Evolutionary conservation across 2,888 invertebrate genomes (phyloP).

Genomic region (Rhagophthalmus giganteus): DNA sequence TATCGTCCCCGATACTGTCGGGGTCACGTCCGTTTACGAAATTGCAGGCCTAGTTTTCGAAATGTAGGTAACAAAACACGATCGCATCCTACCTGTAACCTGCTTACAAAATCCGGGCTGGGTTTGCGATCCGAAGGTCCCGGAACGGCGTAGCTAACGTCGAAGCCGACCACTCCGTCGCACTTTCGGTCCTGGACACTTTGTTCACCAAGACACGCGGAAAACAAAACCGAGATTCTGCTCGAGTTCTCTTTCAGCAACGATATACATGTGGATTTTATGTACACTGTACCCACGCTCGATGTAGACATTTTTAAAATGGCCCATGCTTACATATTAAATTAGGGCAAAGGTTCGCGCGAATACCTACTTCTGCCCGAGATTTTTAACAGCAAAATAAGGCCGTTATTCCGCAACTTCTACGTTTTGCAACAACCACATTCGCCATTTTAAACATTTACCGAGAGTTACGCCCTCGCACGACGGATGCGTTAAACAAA

Average conservation of each 20-base stretch:
- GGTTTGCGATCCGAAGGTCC: slow-evolving; percentile 46
- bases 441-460: slow-evolving; percentile 22
- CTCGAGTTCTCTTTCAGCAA: slow-evolving; percentile 50
- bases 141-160: slow-evolving; percentile 47
- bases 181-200: slow-evolving; percentile 30
- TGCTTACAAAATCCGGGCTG: slow-evolving; percentile 51
- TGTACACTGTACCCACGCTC: slow-evolving; percentile 50
- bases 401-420: not conserved
- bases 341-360: slow-evolving; percentile 9
- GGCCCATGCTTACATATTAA: slow-evolving; percentile 44
- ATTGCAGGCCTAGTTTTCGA: slow-evolving; percentile 29
- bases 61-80: slow-evolving; percentile 22
- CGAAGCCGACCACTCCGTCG: slow-evolving; percentile 45
- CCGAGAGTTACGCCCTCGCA: slow-evolving; percentile 7
- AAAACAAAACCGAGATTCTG: slow-evolving; percentile 52
- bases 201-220: slow-evolving; percentile 50
- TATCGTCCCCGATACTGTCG: slow-evolving; percentile 41
- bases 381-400: not conserved
- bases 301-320: slow-evolving; percentile 46
- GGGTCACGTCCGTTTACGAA: slow-evolving; percentile 48
- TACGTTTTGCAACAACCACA: slow-evolving; percentile 14
- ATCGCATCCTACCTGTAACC: slow-evolving; percentile 50
- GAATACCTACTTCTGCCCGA: not conserved
- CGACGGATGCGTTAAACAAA: not conserved
- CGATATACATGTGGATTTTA: slow-evolving; percentile 50